Evolutionary conservation across 2,113 vertebrate species (phyloP).

Genomic region (Misgurnus mizolepis): DNA sequence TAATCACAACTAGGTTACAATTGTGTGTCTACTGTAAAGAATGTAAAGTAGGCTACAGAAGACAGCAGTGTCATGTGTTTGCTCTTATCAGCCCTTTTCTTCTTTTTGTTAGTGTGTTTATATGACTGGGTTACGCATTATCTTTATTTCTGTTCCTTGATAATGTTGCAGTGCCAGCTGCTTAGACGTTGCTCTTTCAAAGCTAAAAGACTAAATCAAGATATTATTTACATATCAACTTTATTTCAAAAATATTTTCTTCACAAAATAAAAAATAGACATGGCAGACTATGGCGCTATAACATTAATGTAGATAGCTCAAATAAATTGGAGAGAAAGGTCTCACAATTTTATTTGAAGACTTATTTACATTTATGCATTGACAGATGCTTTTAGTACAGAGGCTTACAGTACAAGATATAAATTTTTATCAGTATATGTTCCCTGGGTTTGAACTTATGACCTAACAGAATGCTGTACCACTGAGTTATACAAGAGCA

Average conservation of each 20-base stretch:
- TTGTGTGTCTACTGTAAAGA: neutral
- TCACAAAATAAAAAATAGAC: neutral
- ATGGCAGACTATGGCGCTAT: neutral
- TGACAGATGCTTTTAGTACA: no score
- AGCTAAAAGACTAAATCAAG: neutral
- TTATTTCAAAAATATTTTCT: neutral
- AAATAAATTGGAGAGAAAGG: no score
- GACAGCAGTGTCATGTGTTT: slow-evolving; percentile 3
- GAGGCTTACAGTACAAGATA: no score
- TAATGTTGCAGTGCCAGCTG: slow-evolving; percentile 19
- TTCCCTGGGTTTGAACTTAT: no score
- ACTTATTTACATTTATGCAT: no score
- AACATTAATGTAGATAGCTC: no score
- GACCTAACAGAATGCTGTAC: no score
- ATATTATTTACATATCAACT: neutral
- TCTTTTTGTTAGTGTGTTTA: slow-evolving; percentile 14
- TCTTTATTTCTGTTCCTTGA: slow-evolving; percentile 22
- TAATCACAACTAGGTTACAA: neutral
- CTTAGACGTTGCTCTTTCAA: slow-evolving; percentile 20
- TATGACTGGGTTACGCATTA: slow-evolving; percentile 6
- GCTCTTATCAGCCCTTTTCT: slow-evolving; percentile 21
- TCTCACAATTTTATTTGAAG: no score
- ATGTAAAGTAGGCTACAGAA: neutral
- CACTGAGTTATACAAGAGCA: no score
- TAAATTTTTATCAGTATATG: no score